Percentiles rank a stretch among this genome's conserved stretches.
phyloP scores from a whole-genome alignment of 2,113 vertebrate species.

The Todiramphus saurophagus region DNA sequence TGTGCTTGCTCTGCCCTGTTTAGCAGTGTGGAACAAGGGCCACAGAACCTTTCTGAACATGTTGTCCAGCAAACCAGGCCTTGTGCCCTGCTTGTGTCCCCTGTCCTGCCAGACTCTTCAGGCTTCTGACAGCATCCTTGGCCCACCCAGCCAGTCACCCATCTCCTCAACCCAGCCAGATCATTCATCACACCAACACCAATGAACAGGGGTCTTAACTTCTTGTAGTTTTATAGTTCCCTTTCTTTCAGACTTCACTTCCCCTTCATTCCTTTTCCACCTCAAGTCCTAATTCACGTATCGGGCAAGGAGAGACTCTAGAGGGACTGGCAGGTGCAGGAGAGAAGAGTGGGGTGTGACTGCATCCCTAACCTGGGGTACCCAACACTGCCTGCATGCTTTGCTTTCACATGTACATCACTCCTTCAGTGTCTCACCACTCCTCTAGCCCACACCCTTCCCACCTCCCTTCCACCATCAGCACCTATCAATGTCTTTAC shows the following conservation, averaged over 20 bases:
- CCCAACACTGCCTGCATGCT: rapidly evolving
- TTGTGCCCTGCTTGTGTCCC: neutral
- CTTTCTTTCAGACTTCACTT: neutral
- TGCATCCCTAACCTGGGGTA: neutral
- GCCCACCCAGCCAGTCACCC: neutral
- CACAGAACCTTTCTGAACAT: rapidly evolving
- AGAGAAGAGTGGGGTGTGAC: neutral
- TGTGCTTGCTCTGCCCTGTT: neutral
- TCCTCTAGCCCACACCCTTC: neutral
- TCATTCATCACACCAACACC: neutral
- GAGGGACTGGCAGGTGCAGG: neutral
- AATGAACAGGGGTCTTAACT: neutral
- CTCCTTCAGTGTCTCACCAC: neutral
- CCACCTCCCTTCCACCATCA: neutral
- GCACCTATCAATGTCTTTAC: neutral
- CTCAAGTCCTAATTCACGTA: neutral
- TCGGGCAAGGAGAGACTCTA: neutral
- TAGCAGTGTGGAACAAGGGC: neutral
- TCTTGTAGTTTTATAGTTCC: neutral
- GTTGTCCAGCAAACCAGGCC: neutral
- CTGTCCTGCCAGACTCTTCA: neutral
- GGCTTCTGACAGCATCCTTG: neutral
- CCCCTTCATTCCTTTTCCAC: neutral
- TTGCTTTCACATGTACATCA: neutral
- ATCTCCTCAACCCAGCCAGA: neutral